These are phyloP conservation scores for Parapristionchus giblindavisi DNA, from an alignment of 2,888 invertebrate genomes.

Conservation along the genomic window DNA sequence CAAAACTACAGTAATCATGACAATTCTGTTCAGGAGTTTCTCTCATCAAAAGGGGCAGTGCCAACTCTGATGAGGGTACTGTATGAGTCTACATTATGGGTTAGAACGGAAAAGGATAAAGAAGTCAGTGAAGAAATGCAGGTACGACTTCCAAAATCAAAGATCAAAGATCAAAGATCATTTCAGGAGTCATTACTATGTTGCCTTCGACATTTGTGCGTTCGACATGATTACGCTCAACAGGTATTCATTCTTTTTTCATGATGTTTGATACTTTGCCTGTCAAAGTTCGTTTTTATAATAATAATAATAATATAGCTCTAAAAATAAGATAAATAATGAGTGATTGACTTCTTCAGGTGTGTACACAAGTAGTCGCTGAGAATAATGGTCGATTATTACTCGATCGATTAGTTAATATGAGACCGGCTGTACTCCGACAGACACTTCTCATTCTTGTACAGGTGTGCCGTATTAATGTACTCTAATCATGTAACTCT, in stretches of 20 bases:
- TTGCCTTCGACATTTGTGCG: conserved; percentile 53
- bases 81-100: conserved; percentile 41
- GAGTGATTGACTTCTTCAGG: conserved; percentile 13
- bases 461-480: background rate
- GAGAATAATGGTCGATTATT: conserved; percentile 48
- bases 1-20: too few relatives aligned
- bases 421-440: conserved; percentile 58
- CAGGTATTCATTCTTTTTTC: conserved; percentile 35
- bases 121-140: conserved; percentile 46
- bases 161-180: background rate
- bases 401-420: conserved; percentile 51
- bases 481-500: background rate
- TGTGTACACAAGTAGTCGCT: conserved; percentile 31
- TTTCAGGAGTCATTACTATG: conserved; percentile 58
- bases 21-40: conserved; percentile 46
- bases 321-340: too few relatives aligned
- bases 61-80: conserved; percentile 50
- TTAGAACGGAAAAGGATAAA: conserved; percentile 39
- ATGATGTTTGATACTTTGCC: background rate
- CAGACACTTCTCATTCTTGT: conserved; percentile 48
- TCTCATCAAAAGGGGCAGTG: conserved; percentile 50
- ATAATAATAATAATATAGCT: background rate
- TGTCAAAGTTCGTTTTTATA: background rate
- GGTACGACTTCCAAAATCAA: conserved; percentile 22
- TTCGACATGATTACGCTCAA: conserved; percentile 46